Evolutionary conservation across 1,140 invertebrate genomes (phyloP).

Genomic region (Drosophila nebulosa): DNA sequence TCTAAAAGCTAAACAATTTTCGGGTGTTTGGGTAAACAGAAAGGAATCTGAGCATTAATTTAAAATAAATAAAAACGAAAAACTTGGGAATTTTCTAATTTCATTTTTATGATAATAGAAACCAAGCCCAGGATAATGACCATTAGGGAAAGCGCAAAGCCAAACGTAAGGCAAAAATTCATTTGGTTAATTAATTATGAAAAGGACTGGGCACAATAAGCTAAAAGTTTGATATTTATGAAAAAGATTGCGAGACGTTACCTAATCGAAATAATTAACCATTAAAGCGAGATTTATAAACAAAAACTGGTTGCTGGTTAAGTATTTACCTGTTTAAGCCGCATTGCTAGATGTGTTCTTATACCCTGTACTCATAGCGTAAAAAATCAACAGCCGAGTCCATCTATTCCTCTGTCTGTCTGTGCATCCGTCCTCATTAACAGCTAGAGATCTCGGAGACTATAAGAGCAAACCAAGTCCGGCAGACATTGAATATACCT

Average conservation of each 20-base stretch:
- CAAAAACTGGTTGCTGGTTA: no score
- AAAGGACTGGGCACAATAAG: neutral
- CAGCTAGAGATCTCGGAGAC: no score
- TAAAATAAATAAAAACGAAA: neutral
- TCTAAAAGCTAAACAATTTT: neutral
- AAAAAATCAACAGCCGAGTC: no score
- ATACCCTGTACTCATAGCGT: no score
- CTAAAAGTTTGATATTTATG: neutral
- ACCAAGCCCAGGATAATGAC: neutral
- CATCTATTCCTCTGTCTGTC: no score
- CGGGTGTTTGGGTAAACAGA: neutral
- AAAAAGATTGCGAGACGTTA: neutral
- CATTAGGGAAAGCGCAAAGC: neutral
- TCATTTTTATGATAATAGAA: slow-evolving; percentile 1
- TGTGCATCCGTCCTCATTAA: no score
- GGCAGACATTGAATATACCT: no score
- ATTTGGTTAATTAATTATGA: neutral
- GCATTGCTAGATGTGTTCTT: no score
- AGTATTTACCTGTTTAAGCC: no score
- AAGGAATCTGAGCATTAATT: neutral
- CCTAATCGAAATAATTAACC: neutral
- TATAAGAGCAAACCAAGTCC: no score
- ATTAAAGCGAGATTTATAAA: neutral
- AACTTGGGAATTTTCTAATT: neutral
- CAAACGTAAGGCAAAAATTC: neutral